Percentiles rank a stretch among this genome's conserved stretches.
phyloP scores from a whole-genome alignment of 2,888 invertebrate species.

The Lepas anatifera region DNA sequence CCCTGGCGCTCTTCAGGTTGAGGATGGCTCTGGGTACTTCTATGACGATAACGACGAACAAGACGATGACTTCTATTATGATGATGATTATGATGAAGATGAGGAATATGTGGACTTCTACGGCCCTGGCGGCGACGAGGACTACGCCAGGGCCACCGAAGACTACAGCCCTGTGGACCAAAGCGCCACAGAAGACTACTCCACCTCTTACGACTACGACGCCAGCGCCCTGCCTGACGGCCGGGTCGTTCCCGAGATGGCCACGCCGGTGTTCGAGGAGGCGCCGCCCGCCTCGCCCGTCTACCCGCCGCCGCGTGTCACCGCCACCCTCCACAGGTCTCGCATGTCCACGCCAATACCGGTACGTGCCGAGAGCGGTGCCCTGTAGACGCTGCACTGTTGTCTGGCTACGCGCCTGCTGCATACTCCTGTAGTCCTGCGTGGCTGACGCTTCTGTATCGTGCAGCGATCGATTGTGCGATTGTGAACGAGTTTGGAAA shows the following conservation, averaged over 20 bases:
- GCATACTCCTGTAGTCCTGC: neutral
- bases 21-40: neutral
- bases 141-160: conserved; percentile 15
- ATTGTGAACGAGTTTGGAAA: no score
- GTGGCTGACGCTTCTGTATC: no score
- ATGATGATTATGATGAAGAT: neutral
- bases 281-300: conserved; percentile 14
- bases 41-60: neutral
- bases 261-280: conserved; percentile 20
- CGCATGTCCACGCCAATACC: neutral
- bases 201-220: conserved; percentile 11
- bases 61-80: neutral
- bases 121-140: conserved; percentile 5
- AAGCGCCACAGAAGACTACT: conserved; percentile 8
- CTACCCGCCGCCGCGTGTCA: neutral
- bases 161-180: conserved; percentile 14
- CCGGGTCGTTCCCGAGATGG: conserved; percentile 17
- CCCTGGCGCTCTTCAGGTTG: no score
- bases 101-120: neutral
- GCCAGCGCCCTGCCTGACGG: neutral
- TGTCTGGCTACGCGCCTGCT: neutral
- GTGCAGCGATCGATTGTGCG: no score
- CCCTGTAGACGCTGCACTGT: neutral
- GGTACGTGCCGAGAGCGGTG: neutral
- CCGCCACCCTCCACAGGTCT: neutral